Evolutionary conservation across 2,888 invertebrate genomes (phyloP), one percentile per base, ranked within the genome.

Genomic region (Clepsis dumicolana): DNA sequence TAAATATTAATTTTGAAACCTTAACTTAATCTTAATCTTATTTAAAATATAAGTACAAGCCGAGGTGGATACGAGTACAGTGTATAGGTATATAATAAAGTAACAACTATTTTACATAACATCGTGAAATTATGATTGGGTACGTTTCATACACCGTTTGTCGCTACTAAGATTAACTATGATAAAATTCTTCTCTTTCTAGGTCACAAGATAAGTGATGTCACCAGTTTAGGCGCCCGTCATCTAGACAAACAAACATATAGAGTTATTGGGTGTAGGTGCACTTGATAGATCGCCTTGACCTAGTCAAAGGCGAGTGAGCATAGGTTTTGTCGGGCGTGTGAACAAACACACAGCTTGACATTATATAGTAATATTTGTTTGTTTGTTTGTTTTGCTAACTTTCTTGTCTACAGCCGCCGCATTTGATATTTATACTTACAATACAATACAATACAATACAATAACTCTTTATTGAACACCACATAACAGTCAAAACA

Each of bases 171-270:
- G 66, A 62, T 66, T 25, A 38, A 38, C 35, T 27, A 24, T 63
- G 67, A 67, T 67, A 62, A 57, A 63, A 56, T 21, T 16, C 38
- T 41, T 54, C 25, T 52, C 25, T 32, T 61, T 62, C 44, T 67
- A 67, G 62, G 62, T 35, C 67, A 63, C 18, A 56, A 67, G 62
- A 67, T 63, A 67, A 62, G 67, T 67, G 62, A 67, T 63, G 67
- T 67, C 67, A 67, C 62, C 67, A 29, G 59, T 59, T 59, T 59
- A 59, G 59, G 27, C 50, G 35, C 24, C 56, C 62, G 62, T 67
- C 62, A 63, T 35, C 44, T 29, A 62, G 56, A 24, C 50, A 63
- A 67, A 57, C 57, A 57, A 64, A 64, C 29, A 38, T 35, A 67
- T 48, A 50, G 54, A 67, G 32, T 63, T 67, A 27, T 63, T 52